Base-by-base conservation (phyloP, 2,113 vertebrate species). In the Orientallactaga bullata region DNA sequence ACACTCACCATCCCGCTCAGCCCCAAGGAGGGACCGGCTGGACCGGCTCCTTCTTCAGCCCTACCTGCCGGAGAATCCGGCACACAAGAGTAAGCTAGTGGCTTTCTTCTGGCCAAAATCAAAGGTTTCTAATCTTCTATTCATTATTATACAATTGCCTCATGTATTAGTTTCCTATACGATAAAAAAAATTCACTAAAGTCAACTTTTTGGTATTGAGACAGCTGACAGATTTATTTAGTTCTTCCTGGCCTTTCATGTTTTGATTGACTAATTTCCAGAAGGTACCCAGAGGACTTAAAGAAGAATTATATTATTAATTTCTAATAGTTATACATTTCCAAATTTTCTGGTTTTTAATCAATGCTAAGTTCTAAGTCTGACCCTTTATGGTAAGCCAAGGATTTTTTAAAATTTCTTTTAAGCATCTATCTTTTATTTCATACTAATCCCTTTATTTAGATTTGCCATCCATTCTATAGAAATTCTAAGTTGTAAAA, bases 141-240 rank as follows among this genome's bases (percentile, higher is more conserved):
- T 91, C 71, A 88, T 81, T 76, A 83, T 58, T 80, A 89, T 71
- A 84, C 79, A 92, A 61, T 66, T 77, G 24, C 63, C 88, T 87
- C 63, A 90, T 58, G 0, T 80, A 89, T 89, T 91, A 89, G 7
- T 18, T 94, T 93, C 73, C 84, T 73, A 35, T 68, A 80, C 30
- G 58, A 78, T 80, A 76, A 93, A 89, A 90, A 86, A 89, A 90
- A 86, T 85, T 15, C 39, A 85, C 39, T 72, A 85, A 74, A 72
- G 20, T 30, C 84, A 88, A 90, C 10, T 83, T 93, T 60, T 65
- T 86, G 42, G 32, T 85, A 92, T 93, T 18, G 35, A 93, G 66
- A 61, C 85, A 77, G 26, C 21, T 96, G 63, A 96, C 17, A 89
- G 72, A 94, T 65, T 79, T 88, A 85, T 68, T 82, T 51, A 95